These are phyloP conservation scores for Branchinecta lynchi DNA, from an alignment of 1,140 invertebrate genomes.

Conservation along the genomic window DNA sequence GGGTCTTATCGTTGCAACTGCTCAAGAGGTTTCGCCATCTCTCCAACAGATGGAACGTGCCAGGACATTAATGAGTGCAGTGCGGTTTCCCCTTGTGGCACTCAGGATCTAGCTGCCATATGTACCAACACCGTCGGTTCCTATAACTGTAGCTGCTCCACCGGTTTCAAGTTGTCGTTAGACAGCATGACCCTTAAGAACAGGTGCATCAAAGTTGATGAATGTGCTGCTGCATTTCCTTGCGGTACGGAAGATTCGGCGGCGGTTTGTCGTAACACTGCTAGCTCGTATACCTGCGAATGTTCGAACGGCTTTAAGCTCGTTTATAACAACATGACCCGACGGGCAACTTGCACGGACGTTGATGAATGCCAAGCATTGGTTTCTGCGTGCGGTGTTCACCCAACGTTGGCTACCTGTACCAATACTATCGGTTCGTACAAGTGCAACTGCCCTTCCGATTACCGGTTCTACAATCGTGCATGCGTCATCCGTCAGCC, in stretches of 20 bases:
- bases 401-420: slow-evolving; percentile 70
- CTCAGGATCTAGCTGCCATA: slow-evolving; percentile 64
- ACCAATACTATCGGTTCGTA: slow-evolving; percentile 70
- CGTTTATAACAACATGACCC: slow-evolving; percentile 36
- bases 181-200: slow-evolving; percentile 34
- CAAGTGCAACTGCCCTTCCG: slow-evolving; percentile 61
- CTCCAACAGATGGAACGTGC: slow-evolving; percentile 57
- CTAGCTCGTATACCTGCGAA: slow-evolving; percentile 67
- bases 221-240: slow-evolving; percentile 46
- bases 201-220: slow-evolving; percentile 69
- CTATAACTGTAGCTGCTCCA: slow-evolving; percentile 57
- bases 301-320: slow-evolving; percentile 45
- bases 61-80: slow-evolving; percentile 41
- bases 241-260: slow-evolving; percentile 48
- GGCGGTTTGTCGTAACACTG: slow-evolving; percentile 67
- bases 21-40: slow-evolving; percentile 62
- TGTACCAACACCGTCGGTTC: slow-evolving; percentile 65
- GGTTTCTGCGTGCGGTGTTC: slow-evolving; percentile 43
- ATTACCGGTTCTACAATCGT: slow-evolving; percentile 34
- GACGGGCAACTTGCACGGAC: slow-evolving; percentile 46
- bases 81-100: slow-evolving; percentile 49
- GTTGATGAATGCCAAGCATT: slow-evolving; percentile 71
- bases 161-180: slow-evolving; percentile 51
- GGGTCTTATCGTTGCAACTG: slow-evolving; percentile 78
- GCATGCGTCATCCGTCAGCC: no score